Evolutionary conservation across 2,888 invertebrate genomes (phyloP).

Genomic region (Coelinius sp.): DNA sequence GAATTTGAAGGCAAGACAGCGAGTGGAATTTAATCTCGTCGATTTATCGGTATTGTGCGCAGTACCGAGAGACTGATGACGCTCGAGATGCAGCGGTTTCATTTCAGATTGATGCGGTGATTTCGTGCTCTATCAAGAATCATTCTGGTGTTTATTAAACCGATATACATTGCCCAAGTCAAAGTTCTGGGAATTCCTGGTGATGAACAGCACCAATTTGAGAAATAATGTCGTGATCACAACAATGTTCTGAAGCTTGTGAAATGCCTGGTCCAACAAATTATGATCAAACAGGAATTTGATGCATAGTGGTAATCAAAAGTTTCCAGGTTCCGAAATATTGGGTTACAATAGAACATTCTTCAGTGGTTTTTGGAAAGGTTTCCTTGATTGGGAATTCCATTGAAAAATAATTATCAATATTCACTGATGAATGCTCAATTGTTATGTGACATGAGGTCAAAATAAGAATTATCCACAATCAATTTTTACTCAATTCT

Average conservation of each 20-base stretch:
- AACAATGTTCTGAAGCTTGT: neutral
- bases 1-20: constrained; percentile 19
- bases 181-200: neutral
- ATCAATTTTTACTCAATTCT: neutral
- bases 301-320: constrained; percentile 4
- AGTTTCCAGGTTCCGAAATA: constrained; percentile 4
- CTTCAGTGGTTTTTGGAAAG: neutral
- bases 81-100: neutral
- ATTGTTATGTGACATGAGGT: constrained; percentile 6
- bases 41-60: constrained; percentile 21
- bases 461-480: neutral
- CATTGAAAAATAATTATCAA: neutral
- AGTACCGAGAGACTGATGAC: neutral
- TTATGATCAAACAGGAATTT: neutral
- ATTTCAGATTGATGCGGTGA: neutral
- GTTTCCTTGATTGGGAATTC: neutral
- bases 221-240: neutral
- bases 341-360: neutral
- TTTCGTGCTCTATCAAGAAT: neutral
- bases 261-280: neutral
- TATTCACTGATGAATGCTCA: constrained; percentile 6
- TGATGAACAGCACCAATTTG: neutral
- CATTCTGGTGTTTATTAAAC: neutral
- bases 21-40: constrained; percentile 36
- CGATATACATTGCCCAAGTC: neutral